Base-by-base conservation (phyloP, 2,888 invertebrate genomes). In the Dasypogon diadema region DNA sequence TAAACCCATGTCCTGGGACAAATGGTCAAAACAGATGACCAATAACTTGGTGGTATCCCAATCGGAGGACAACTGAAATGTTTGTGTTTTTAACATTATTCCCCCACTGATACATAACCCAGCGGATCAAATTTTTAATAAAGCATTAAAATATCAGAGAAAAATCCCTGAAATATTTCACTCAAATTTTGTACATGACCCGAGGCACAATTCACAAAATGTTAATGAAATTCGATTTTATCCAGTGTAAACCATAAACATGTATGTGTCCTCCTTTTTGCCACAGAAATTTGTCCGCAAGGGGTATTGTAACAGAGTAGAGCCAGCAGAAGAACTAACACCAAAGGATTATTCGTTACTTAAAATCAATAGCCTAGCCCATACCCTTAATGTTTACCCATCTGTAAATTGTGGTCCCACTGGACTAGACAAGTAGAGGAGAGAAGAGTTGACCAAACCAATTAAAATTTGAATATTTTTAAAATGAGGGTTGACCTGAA, bases 401-500 rank as follows among this genome's bases (percentile, higher is more conserved):
- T n/a, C n/a, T n/a, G n/a, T n/a, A n/a, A n/a, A n/a, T n/a, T n/a
- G n/a, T n/a, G n/a, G n/a, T n/a, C n/a, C n/a, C n/a, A n/a, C n/a
- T n/a, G n/a, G n/a, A n/a, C n/a, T n/a, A n/a, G n/a, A n/a, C n/a
- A n/a, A 30, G 34, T 5, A 1, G 10, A 30, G 10, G 34, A 30
- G 34, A 30, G 5, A 1, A 12, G 30, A 8, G 21, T 65, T 46
- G 21, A 65, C 65, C n/a, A 48, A 65, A 65, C 48, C 65, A 65
- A 65, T 65, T 65, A 65, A 65, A 65, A 24, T 65, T 65, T 65
- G 65, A 65, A 65, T 65, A 65, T 65, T 65, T 65, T 65, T 46
- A 65, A 65, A 65, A 22, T 26, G 60, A 8, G 65, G 65, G 24
- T 65, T 42, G 65, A 46, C 42, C 42, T 65, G 48, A 24, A 46